A percentile compares a stretch with the other conserved stretches of the same genome.
phyloP scores from a whole-genome alignment of 2,888 invertebrate genomes.

The Stenolophus ochropezus region DNA sequence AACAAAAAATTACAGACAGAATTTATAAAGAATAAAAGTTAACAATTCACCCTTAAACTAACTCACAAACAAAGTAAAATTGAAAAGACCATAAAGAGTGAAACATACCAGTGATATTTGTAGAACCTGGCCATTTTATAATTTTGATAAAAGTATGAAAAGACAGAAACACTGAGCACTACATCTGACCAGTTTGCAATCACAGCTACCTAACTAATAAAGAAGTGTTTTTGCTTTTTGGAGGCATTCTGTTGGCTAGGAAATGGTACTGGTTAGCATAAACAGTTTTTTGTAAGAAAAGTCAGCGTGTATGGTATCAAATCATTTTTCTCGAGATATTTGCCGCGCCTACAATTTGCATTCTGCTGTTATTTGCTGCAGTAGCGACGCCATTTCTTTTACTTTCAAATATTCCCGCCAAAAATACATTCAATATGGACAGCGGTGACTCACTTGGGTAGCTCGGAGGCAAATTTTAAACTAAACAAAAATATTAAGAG shows the following conservation, averaged over 20 bases:
- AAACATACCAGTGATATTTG: constrained; percentile 14
- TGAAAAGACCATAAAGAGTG: neutral
- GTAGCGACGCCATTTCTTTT: neutral
- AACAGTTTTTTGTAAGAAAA: constrained; percentile 21
- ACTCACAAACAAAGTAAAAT: neutral
- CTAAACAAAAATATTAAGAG: too few species aligned
- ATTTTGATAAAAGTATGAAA: neutral
- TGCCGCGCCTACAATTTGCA: constrained; percentile 25
- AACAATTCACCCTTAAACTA: neutral
- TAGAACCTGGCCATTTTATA: neutral
- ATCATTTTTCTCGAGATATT: constrained; percentile 11
- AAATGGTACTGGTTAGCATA: neutral
- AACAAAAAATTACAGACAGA: constrained; percentile 12
- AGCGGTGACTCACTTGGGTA: too few species aligned
- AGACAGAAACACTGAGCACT: neutral
- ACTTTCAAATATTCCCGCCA: neutral
- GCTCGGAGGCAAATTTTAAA: too few species aligned
- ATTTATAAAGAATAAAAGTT: neutral
- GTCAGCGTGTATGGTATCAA: constrained; percentile 4
- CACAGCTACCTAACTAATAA: constrained; percentile 3
- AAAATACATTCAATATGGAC: too few species aligned
- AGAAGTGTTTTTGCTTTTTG: constrained; percentile 2
- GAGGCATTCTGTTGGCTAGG: neutral
- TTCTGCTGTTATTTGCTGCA: neutral
- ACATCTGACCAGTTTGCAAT: neutral